Evolutionary conservation across 2,113 vertebrate species (phyloP), one percentile per base, ranked within the genome.

Genomic region (Odocoileus virginianus): DNA sequence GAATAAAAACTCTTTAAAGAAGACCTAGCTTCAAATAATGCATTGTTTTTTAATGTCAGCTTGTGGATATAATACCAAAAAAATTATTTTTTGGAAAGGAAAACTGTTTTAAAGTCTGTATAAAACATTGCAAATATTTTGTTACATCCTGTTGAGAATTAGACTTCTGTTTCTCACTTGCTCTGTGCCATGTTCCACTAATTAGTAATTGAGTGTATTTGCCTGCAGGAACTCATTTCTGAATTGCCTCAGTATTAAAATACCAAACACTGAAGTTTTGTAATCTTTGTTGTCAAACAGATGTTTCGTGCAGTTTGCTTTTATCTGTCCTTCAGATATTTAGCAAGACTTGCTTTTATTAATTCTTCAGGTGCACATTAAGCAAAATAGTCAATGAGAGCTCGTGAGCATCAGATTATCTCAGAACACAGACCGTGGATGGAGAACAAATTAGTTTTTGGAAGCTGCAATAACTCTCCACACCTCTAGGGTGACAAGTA

Each of bases 1-100:
- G 89, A 94, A 96, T 61, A 60, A 71, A 47, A 92, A 58, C 82
- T 40, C 27, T 85, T 87, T 96, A 95, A 85, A 86, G 43, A 79
- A 23, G 14, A 93, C 21, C 17, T 95, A 14, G 28, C 54, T 92
- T 74, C 81, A 89, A 88, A 71, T 84, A 47, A 83, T 64, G 3
- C 27, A 21, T 61, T 43, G 74, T 19, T 89, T 61, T 5, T 45
- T 33, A 3, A 92, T 54, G 43, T 52, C 28, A 92, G 40, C 55
- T 67, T 60, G 36, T 85, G 6, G 4, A 57, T 82, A n/a, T 76
- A 76, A 78, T 61, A 28, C 28, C 79, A 13, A 25, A 76, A 67
- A 79, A 87, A n/a, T 36, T 57, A 45, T 57, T n/a, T 57, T n/a
- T 83, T 74, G 14, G 36, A 43, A 94, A 81, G 40, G 19, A 97